Base-by-base conservation (phyloP, 2,797 vertebrate species). In the Peromyscus eremicus region DNA sequence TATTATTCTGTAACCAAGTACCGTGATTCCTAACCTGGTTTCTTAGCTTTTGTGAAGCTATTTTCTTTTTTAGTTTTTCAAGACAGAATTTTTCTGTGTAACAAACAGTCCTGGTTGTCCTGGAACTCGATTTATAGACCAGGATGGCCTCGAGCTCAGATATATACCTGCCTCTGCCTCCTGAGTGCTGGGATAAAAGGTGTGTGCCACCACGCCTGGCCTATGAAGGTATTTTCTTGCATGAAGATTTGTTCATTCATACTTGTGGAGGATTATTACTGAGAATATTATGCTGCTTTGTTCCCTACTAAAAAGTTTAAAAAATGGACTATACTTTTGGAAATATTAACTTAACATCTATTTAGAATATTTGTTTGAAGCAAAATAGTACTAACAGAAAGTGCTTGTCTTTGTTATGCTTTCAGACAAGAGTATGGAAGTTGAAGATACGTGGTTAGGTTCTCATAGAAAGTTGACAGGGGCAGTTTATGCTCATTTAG, bases 291-390 rank as follows among this genome's bases (percentile, higher is more conserved):
- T 70, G 25, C 25, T 62, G 13, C 37, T 77, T 86, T 37, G 29
- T 85, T 80, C 16, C 25, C 27, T 64, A 85, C 25, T 49, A 57
- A 16, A 62, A 25, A 4, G 4, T 62, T 34, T 14, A 37, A 14
- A 52, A 86, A 68, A 82, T 62, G 27, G 14, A 60, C 91, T 89
- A 7, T 89, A 25, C 23, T 88, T 93, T 95, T 92, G 14, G 75
- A 91, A 85, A 90, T 76, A 95, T 70, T 97, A 95, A 52, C 77
- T 77, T 94, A 87, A 66, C 4, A 40, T 94, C 68, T 89, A 60
- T 81, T 94, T 87, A 85, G 27, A 85, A 60, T 83, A 34, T 92
- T 82, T 97, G 68, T 87, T 93, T 96, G 40, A 40, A 96, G 17
- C 8, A 84, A 91, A 91, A 91, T 86, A 88, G 83, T 89, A 79